Conservation (phyloP, 2,888 invertebrate species). For the Erebia palarica region DNA sequence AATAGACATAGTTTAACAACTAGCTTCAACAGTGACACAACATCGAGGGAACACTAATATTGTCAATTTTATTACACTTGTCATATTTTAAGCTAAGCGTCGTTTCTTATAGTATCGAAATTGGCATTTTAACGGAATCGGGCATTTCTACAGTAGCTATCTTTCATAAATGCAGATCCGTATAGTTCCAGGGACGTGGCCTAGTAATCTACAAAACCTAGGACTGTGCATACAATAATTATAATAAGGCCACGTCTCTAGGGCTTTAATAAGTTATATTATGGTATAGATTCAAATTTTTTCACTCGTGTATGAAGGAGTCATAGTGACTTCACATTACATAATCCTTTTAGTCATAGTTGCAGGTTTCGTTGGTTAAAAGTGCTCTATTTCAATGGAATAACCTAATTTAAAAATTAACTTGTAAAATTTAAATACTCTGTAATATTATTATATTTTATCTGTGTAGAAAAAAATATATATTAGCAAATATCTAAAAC, state of each 20-base stretch:
- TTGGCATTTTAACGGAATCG: slow-evolving; percentile 33
- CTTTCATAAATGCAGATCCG: neutral
- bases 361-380: neutral
- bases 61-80: slow-evolving; percentile 20
- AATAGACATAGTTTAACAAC: slow-evolving; percentile 17
- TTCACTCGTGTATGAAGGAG: neutral
- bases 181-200: neutral
- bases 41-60: slow-evolving; percentile 25
- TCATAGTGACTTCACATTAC: neutral
- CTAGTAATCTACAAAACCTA: neutral
- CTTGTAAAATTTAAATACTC: neutral
- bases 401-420: slow-evolving; percentile 4
- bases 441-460: neutral
- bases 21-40: slow-evolving; percentile 11
- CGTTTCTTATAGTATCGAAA: slow-evolving; percentile 10
- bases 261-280: no score
- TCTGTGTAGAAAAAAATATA: slow-evolving; percentile 3
- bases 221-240: neutral
- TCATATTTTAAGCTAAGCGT: slow-evolving; percentile 24
- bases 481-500: neutral
- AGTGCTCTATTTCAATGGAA: neutral
- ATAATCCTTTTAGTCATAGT: neutral
- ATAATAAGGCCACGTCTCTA: no score
- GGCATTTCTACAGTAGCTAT: neutral
- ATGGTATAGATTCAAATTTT: no score